Base-by-base conservation (phyloP, 92 coral and sea anemone genomes). In the Bergia puertoricense region DNA sequence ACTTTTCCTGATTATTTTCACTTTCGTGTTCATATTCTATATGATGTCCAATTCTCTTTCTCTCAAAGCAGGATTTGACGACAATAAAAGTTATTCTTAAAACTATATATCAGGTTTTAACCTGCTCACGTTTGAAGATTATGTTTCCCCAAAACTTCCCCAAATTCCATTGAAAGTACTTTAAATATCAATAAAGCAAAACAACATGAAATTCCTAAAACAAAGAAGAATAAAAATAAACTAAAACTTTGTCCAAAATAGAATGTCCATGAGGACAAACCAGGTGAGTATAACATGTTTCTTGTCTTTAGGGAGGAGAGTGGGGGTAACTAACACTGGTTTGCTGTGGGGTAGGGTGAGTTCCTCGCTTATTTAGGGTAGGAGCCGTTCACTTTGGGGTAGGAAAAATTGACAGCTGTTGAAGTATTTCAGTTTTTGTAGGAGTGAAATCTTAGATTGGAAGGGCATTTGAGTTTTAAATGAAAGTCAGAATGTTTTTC, bases 211-310 rank as follows among this genome's bases (percentile, higher is more conserved):
- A 80, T 88, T 57, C 78, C n/a, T 9, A 82, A 89, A 88, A 38
- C 62, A 81, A 81, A 88, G 72, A 42, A 56, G 48, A 82, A 89
- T 30, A 82, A 81, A 76, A 84, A 69, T 84, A 89, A 82, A 8
- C 79, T 37, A 89, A 89, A 82, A 66, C 79, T 68, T 88, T 84
- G 62, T 66, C 79, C 87, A 84, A 84, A 84, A 68, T 48, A 84
- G 42, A 84, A 84, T 84, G 87, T 72, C 69, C 87, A n/a, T 71
- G 79, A 23, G 87, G 87, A 84, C 87, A 69, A 38, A 16, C 8
- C 78, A 69, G 87, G 87, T 84, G 14, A 84, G 87, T 84, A 69
- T 84, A 15, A 44, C 43, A 42, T 18, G 41, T 20, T 69, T 89
- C 10, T n/a, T 81, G 40, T 38, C 50, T 84, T 30, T 82, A 8